These are phyloP conservation scores for Elymnias hypermnestra DNA, from an alignment of 1,140 invertebrate species.

Conservation along the genomic window DNA sequence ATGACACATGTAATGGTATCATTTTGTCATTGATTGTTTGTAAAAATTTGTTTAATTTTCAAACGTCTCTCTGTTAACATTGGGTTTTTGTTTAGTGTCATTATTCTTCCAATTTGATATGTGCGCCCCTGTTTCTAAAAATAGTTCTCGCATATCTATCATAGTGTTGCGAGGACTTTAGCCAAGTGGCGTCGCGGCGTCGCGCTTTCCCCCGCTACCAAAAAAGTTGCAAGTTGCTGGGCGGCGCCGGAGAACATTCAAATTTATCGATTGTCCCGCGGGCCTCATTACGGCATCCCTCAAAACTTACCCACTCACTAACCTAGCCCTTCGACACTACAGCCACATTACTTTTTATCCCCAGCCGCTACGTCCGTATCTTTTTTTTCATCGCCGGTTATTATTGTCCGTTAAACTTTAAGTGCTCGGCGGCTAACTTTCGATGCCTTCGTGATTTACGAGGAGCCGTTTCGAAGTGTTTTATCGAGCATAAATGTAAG, in stretches of 20 bases:
- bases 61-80: too few species aligned
- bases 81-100: too few species aligned
- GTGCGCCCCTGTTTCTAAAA: too few species aligned
- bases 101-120: too few species aligned
- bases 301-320: conserved; percentile 62
- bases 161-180: conserved; percentile 12
- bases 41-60: too few species aligned
- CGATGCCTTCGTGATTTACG: conserved; percentile 72
- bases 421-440: conserved; percentile 71
- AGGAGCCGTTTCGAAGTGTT: conserved; percentile 66
- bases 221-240: conserved; percentile 72
- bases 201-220: conserved; percentile 60
- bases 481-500: conserved; percentile 73
- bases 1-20: too few species aligned
- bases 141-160: conserved; percentile 17
- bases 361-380: conserved; percentile 40
- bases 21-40: too few species aligned
- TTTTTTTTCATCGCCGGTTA: conserved; percentile 66
- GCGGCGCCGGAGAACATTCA: conserved; percentile 71
- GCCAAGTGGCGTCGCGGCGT: conserved; percentile 52
- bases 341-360: conserved; percentile 67
- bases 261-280: conserved; percentile 73
- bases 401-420: conserved; percentile 75
- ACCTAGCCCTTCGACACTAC: conserved; percentile 65
- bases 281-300: conserved; percentile 68